Evolutionary conservation across 1,140 invertebrate genomes (phyloP).

Genomic region (Antheraea mylitta): DNA sequence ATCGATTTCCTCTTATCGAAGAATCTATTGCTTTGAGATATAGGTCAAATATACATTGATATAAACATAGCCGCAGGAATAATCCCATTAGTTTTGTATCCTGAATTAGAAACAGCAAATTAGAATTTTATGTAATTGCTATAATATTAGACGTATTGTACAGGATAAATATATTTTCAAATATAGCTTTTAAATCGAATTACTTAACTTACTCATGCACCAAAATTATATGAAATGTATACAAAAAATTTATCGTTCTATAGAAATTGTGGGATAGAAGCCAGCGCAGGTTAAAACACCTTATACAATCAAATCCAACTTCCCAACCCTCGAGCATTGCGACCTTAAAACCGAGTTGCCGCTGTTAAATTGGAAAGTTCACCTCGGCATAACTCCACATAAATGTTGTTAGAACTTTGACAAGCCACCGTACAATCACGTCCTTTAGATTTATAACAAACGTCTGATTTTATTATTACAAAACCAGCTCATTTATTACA

Average conservation of each 20-base stretch:
- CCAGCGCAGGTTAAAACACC: not conserved
- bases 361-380: constrained; percentile 2
- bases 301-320: constrained; percentile 3
- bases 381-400: constrained; percentile 1
- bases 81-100: too few relatives aligned
- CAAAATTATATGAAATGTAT: not conserved
- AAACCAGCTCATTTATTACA: not conserved
- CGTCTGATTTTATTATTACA: not conserved
- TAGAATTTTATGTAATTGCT: too few relatives aligned
- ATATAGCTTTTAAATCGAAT: not conserved
- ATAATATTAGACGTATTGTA: too few relatives aligned
- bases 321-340: not conserved
- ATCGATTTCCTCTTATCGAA: too few relatives aligned
- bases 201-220: not conserved
- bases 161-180: not conserved
- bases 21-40: too few relatives aligned
- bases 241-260: not conserved
- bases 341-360: constrained; percentile 3
- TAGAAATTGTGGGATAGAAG: not conserved
- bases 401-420: constrained; percentile 1
- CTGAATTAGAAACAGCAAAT: too few relatives aligned
- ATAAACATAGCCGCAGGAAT: too few relatives aligned
- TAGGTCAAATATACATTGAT: too few relatives aligned
- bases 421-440: not conserved
- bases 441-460: not conserved